Base-by-base conservation (phyloP, 2,888 invertebrate genomes). In the Watsonalla binaria region DNA sequence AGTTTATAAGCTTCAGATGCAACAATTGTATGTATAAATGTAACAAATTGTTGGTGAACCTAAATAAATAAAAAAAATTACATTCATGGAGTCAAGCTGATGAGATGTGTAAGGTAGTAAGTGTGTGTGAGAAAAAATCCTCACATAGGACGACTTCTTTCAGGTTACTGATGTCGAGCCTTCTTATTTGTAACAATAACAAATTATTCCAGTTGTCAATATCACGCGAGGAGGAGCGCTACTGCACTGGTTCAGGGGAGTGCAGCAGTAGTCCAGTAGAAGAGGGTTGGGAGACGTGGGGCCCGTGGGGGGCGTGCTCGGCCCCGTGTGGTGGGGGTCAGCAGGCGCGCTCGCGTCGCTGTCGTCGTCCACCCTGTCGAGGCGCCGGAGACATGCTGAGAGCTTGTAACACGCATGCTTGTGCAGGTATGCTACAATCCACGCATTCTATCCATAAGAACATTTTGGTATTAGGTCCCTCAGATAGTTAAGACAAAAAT, bases 171-270 rank as follows among this genome's bases (percentile, higher is more conserved):
- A 42, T 9, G 2, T 42, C 42, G 9, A 42, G 6, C 33, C 33
- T 0, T 33, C 11, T 45, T 33, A 33, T 47, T 15, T 47, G n/a
- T 42, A 51, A 14, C 33, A 0, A 9, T 13, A 11, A 51, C 15
- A 37, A 24, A 42, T 0, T 48, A 46, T 61, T 54, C 0, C 93
- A 94, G 82, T 84, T 96, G 5, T 93, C 93, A 0, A 82, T 94
- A 56, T 92, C 94, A 11, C 96, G 96, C 65, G 96, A 96, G 66
- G 97, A 97, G 77, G 95, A 95, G 53, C 92, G 96, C 35, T 93
- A 94, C 68, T 97, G 97, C 75, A 92, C 92, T 0, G 82, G 91
- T 0, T 93, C 93, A 46, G 95, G 95, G 0, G 90, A 92, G 4
- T 97, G 97, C 67, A 92, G 87, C 47, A 80, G 72, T 8, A 66